A percentile compares a stretch with the other conserved stretches of the same genome.
Evolutionary conservation across 2,797 vertebrate genomes (phyloP).

Genomic region (Echiichthys vipera): DNA sequence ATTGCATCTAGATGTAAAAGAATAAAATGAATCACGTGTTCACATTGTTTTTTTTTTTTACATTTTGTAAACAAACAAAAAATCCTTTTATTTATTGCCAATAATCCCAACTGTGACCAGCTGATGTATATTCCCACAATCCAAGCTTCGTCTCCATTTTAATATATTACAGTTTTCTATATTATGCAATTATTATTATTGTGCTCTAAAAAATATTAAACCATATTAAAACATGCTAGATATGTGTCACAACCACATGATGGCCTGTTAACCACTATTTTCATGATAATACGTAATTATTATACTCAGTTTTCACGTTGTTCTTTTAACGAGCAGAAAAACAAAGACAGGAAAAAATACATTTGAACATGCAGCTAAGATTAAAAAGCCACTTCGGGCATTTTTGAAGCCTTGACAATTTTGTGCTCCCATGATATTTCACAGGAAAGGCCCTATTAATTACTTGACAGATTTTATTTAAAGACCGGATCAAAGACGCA

Average conservation of each 20-base stretch:
- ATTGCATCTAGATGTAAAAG: neutral
- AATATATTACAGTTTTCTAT: conserved; percentile 5
- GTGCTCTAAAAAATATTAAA: neutral
- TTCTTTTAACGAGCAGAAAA: conserved; percentile 3
- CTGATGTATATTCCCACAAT: conserved; percentile 2
- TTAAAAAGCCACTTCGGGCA: neutral
- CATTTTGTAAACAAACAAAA: conserved; percentile 3
- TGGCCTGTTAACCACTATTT: neutral
- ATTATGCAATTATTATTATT: neutral
- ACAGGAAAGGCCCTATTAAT: conserved; percentile 58
- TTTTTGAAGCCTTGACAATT: conserved; percentile 37
- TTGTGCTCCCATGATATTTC: conserved; percentile 43
- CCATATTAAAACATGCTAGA: neutral
- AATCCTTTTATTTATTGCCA: neutral
- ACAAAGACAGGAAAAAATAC: neutral
- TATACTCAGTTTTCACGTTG: neutral
- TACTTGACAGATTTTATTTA: conserved; percentile 61
- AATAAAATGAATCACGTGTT: neutral
- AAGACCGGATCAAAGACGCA: conserved; percentile 71
- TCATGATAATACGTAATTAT: conserved; percentile 9
- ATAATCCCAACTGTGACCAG: no score
- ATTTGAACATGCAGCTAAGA: conserved; percentile 13
- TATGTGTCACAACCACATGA: conserved; percentile 1
- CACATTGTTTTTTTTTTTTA: conserved; percentile 19
- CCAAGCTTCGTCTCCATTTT: conserved; percentile 1